Conservation (phyloP, 2,113 vertebrate species). For the Lichenostomus cassidix region DNA sequence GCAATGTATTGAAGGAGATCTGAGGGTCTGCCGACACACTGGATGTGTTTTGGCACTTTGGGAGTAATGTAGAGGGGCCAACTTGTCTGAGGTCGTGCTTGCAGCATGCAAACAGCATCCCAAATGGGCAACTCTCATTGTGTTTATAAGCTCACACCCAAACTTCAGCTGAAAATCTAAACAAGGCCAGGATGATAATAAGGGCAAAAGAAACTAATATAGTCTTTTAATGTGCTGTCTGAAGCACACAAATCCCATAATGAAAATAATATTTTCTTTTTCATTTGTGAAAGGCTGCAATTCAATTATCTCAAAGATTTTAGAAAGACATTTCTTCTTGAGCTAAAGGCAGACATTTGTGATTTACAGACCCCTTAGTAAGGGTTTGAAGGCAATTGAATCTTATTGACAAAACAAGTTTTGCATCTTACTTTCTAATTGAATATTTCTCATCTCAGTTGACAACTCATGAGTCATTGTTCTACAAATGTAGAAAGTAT, state of each 20-base stretch:
- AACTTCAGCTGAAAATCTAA: neutral
- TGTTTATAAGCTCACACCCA: neutral
- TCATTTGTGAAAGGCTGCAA: neutral
- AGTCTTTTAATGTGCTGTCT: neutral
- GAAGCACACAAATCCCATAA: neutral
- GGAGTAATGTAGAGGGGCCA: neutral
- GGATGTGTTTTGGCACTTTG: neutral
- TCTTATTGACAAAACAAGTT: neutral
- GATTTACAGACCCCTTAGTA: neutral
- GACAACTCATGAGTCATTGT: neutral
- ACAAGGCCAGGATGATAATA: neutral
- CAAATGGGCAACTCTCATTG: neutral
- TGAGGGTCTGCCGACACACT: neutral
- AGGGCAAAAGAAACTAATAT: neutral
- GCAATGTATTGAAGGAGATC: neutral
- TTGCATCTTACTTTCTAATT: neutral
- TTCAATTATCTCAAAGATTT: conserved; percentile 16
- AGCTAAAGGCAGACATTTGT: neutral
- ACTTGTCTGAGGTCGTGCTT: neutral
- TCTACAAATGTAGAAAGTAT: neutral
- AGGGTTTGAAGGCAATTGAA: neutral
- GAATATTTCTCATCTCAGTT: neutral
- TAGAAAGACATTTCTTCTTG: neutral
- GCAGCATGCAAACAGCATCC: neutral
- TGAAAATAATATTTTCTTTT: neutral